A percentile compares a stretch with the other conserved stretches of the same genome.
These are phyloP conservation scores for Leontocebus nigricollis DNA, from an alignment of 2,797 vertebrate genomes.

Conservation along the genomic window DNA sequence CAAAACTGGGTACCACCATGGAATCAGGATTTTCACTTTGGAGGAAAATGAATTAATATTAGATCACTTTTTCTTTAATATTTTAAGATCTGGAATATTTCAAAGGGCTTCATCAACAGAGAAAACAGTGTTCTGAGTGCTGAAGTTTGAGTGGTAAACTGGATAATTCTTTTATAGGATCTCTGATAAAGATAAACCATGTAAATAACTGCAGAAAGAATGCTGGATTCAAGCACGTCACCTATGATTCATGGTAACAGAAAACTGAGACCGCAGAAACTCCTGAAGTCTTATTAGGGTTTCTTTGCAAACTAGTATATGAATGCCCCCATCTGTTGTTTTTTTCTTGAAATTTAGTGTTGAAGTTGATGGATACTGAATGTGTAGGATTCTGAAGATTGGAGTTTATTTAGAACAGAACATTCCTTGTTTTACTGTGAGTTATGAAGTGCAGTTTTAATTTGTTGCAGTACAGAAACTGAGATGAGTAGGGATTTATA, in stretches of 20 bases:
- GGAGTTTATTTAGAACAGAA: slow-evolving; percentile 22
- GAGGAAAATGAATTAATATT: slow-evolving; percentile 16
- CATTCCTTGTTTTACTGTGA: neutral
- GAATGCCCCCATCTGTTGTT: neutral
- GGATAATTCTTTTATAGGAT: neutral
- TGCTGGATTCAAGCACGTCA: neutral
- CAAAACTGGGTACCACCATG: slow-evolving; percentile 9
- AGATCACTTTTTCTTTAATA: neutral
- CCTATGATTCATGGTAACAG: neutral
- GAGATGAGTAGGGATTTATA: neutral
- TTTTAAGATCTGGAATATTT: slow-evolving; percentile 3
- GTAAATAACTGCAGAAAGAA: neutral
- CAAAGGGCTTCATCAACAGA: neutral
- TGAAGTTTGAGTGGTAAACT: neutral
- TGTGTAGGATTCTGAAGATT: neutral
- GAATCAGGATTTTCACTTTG: slow-evolving; percentile 14
- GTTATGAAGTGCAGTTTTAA: neutral
- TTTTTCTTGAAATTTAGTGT: slow-evolving; percentile 20
- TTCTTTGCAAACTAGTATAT: neutral
- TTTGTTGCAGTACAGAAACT: neutral
- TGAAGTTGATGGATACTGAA: neutral
- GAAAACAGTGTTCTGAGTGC: neutral
- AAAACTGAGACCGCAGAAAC: neutral
- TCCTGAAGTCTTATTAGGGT: neutral
- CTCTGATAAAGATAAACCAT: neutral